Evolutionary conservation across 2,888 invertebrate species (phyloP).

Genomic region (Dascillus cervinus): DNA sequence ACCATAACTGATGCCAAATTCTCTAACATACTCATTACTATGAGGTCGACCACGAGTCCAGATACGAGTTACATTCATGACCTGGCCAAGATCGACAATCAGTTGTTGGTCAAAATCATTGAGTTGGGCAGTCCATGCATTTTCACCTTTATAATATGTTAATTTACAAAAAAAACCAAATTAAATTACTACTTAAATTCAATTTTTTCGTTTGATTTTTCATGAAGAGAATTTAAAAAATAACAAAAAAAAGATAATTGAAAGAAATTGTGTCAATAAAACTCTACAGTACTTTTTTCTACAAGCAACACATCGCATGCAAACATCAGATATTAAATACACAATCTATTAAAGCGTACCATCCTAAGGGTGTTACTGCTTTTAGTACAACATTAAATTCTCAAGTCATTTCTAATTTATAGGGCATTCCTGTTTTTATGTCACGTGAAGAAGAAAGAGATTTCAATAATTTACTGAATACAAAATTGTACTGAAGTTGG

Average conservation of each 20-base stretch:
- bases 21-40: slow-evolving; percentile 85
- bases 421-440: no score
- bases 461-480: no score
- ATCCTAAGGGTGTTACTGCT: no score
- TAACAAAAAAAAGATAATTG: neutral
- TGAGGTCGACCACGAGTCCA: slow-evolving; percentile 86
- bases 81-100: slow-evolving; percentile 78
- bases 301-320: no score
- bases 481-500: no score
- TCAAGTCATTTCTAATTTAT: no score
- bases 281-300: no score
- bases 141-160: slow-evolving; percentile 56
- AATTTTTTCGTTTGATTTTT: neutral
- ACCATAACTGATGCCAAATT: slow-evolving; percentile 90
- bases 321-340: no score
- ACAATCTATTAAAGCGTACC: no score
- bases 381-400: no score
- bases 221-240: neutral
- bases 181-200: neutral
- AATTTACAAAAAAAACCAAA: neutral
- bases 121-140: slow-evolving; percentile 86
- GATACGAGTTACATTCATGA: slow-evolving; percentile 83
- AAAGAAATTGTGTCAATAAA: no score
- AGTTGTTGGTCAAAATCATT: slow-evolving; percentile 91
- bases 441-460: no score